Evolutionary conservation across 2,113 vertebrate genomes (phyloP).

Genomic region (Ibidorhyncha struthersii): DNA sequence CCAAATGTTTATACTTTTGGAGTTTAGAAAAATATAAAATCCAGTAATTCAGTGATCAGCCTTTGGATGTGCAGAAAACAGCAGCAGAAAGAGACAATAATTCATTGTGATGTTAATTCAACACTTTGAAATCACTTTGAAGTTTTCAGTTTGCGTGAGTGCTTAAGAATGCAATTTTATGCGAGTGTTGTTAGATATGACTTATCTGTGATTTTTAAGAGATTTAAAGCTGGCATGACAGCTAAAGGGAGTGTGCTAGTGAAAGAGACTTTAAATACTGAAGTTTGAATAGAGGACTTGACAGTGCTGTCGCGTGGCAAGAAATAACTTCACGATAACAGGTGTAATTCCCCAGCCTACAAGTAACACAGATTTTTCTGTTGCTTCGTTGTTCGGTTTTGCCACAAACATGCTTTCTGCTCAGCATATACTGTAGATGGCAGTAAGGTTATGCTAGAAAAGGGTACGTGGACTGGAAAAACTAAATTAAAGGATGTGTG

Average conservation of each 20-base stretch:
- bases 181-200: neutral
- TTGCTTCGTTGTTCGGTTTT: neutral
- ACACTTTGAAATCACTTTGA: neutral
- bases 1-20: neutral
- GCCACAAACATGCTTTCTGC: neutral
- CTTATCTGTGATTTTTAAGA: neutral
- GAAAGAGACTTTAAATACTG: neutral
- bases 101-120: neutral
- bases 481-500: neutral
- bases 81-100: neutral
- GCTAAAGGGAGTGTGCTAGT: neutral
- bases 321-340: neutral
- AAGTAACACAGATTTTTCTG: neutral
- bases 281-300: neutral
- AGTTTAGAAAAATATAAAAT: neutral
- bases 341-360: neutral
- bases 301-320: neutral
- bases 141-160: neutral
- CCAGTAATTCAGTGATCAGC: neutral
- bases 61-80: neutral
- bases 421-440: slow-evolving; percentile 27
- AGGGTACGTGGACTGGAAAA: neutral
- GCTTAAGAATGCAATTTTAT: neutral
- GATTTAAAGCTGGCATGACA: neutral
- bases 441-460: slow-evolving; percentile 31